Base-by-base conservation (phyloP, 1,140 invertebrate species). In the Drosophila pachea region DNA sequence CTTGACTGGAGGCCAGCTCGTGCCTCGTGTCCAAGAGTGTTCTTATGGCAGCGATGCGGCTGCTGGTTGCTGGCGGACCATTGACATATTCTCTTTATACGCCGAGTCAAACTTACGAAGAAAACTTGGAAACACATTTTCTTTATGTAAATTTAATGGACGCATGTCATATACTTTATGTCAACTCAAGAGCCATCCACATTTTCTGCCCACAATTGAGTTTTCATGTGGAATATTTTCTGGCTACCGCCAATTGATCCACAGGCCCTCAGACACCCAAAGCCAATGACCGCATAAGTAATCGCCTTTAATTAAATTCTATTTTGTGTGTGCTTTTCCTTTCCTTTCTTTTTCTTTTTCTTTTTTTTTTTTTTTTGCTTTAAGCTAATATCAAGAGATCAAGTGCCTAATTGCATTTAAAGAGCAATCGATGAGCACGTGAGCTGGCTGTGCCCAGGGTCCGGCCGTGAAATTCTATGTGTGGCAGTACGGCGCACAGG, bases 241-340 rank as follows among this genome's bases (percentile, higher is more conserved):
- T 7, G 11, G 11, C 54, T 56, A 33, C 49, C 22, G 38, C n/a
- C 60, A 53, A 63, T 63, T 55, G 38, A 45, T 32, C 54, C n/a
- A 11, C n/a, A 16, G 35, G 11, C 43, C 31, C 43, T n/a, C 14
- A n/a, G 16, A 16, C 5, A 11, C 31, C 12, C 40, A 40, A 42
- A 49, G 67, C 53, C 52, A 78, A 62, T 35, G 65, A 66, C 65
- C 70, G 40, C 48, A 49, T 38, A 40, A 36, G 68, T 77, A 83
- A 84, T 76, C 73, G 66, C 72, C 64, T 79, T 78, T 79, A 83
- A 84, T 83, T 83, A 68, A 53, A 40, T 42, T 50, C 11, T 14
- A 43, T 14, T 43, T 43, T n/a, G 47, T 47, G 63, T 22, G 22
- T 22, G 22, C 22, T 22, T 22, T 22, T 22, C 22, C n/a, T n/a